Percentiles rank a stretch among this genome's conserved stretches.
These are phyloP conservation scores for Luperina testacea DNA, from an alignment of 2,888 invertebrate species.

Conservation along the genomic window DNA sequence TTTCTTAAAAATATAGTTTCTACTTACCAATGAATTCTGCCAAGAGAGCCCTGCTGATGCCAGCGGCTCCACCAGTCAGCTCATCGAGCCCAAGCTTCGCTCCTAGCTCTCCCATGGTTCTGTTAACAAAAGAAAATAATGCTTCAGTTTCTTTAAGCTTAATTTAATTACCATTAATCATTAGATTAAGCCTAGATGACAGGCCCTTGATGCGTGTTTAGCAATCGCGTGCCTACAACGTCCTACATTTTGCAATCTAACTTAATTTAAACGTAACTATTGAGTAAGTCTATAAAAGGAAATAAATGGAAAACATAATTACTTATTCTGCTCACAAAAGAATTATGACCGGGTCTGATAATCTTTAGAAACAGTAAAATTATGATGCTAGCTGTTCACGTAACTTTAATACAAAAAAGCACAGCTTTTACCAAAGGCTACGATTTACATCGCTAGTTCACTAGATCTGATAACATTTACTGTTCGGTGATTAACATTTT, in stretches of 20 bases:
- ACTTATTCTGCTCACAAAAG: constrained; percentile 38
- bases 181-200: constrained; percentile 29
- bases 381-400: constrained; percentile 18
- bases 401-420: constrained; percentile 36
- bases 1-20: neutral
- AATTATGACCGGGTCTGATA: constrained; percentile 26
- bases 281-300: constrained; percentile 47
- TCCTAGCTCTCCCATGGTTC: constrained; percentile 91
- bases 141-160: constrained; percentile 11
- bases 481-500: constrained; percentile 75
- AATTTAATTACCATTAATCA: constrained; percentile 6
- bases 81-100: constrained; percentile 93
- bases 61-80: constrained; percentile 92
- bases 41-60: constrained; percentile 94
- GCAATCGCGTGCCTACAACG: constrained; percentile 42
- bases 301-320: constrained; percentile 51
- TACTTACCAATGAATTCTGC: constrained; percentile 95
- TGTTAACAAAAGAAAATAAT: constrained; percentile 57
- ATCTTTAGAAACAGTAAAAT: constrained; percentile 26
- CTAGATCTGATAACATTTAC: constrained; percentile 78
- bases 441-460: constrained; percentile 58
- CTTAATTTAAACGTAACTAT: constrained; percentile 30
- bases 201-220: constrained; percentile 34
- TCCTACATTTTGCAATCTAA: constrained; percentile 48
- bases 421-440: constrained; percentile 34